Evolutionary conservation across 23 tunicate species (phyloP).

Genomic region (Ciona savignyi): DNA sequence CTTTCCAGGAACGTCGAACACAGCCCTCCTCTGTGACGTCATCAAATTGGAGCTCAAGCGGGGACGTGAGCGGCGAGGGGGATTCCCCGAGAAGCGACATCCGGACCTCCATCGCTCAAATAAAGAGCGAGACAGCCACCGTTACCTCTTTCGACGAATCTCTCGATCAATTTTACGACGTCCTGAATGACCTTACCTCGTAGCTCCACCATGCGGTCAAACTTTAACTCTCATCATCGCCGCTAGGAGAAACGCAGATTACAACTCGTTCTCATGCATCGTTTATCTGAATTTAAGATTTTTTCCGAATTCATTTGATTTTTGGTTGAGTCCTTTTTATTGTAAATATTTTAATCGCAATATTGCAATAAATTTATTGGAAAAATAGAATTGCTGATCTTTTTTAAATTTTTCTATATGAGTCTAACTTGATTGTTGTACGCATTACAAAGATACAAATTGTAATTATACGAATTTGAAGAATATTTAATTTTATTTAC

Average conservation of each 20-base stretch:
- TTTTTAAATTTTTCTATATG: no score
- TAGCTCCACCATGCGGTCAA: no score
- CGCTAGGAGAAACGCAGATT: no score
- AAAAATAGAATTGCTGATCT: no score
- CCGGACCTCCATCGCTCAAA: slow-evolving; percentile 12
- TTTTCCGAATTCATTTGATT: neutral
- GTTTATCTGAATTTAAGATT: neutral
- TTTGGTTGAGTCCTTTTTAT: neutral
- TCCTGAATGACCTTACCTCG: slow-evolving; percentile 57
- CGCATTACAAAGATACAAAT: no score
- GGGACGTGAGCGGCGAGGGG: neutral
- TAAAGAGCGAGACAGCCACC: slow-evolving; percentile 33
- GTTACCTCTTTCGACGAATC: slow-evolving; percentile 81
- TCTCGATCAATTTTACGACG: slow-evolving; percentile 86
- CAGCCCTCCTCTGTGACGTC: slow-evolving; percentile 1
- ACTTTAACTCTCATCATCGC: no score
- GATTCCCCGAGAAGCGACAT: neutral
- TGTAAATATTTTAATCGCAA: neutral
- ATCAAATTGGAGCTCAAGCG: neutral
- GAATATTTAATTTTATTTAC: no score
- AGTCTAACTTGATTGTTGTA: no score
- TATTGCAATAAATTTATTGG: neutral
- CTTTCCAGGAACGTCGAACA: neutral
- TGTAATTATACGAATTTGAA: no score
- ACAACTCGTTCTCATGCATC: neutral